Evolutionary conservation across 2,113 vertebrate species (phyloP), one percentile per base, ranked within the genome.

Genomic region (Sus scrofa): DNA sequence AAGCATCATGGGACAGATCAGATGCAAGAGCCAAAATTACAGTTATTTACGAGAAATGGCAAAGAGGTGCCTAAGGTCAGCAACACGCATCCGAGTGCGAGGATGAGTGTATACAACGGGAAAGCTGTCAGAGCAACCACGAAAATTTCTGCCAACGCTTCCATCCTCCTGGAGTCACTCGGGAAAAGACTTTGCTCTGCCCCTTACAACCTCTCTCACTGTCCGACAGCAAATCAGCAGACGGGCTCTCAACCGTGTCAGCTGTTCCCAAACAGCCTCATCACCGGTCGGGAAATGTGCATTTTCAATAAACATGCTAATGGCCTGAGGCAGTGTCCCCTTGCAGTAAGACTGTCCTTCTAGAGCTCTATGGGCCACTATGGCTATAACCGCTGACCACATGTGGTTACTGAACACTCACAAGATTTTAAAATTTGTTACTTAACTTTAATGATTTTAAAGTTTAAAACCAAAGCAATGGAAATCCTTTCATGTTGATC

Each of bases 401-500:
- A 20, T 7, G 37, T 37, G n/a, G 82, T 39, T 24, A 78, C 39
- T 73, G 52, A 34, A 34, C 44, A 65, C 37, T 71, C n/a, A 86
- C 87, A 82, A 89, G 26, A 44, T 44, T 44, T 44, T 44, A 44
- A 16, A 30, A 62, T 26, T 62, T 30, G 81, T 58, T 68, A 62
- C 37, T 85, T 74, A 70, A 62, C 63, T 89, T 92, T 39, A 54
- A 39, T 54, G 37, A 67, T 93, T 32, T 44, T 73, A 67, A 86
- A 88, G 44, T 86, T 83, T 84, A 75, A 87, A 93, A 81, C 60
- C n/a, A 18, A 79, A 92, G 22, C 56, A 78, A 52, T 20, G 6
- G 24, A 84, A 93, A 88, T 70, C 68, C 26, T 71, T 78, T 88
- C 20, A 89, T 62, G 65, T 58, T 56, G 14, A 94, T 68, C 74